These are phyloP conservation scores for Temnothorax unifasciatus DNA, from an alignment of 2,888 invertebrate genomes.

Conservation along the genomic window DNA sequence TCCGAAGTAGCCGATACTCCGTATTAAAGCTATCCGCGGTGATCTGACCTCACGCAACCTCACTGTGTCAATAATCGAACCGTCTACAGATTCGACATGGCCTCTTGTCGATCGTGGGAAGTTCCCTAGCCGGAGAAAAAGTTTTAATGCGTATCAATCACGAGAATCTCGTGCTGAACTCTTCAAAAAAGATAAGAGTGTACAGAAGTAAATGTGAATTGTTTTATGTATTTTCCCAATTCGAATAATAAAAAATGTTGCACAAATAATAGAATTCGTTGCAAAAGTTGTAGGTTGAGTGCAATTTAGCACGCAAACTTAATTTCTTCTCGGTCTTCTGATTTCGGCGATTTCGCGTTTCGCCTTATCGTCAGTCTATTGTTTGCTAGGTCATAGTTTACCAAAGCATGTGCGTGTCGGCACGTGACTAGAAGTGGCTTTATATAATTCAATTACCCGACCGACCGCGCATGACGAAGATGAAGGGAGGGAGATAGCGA, in stretches of 20 bases:
- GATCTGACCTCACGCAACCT: conserved; percentile 39
- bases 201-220: not conserved
- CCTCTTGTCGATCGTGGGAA: conserved; percentile 68
- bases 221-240: not conserved
- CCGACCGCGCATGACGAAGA: conserved; percentile 59
- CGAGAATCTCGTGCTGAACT: not conserved
- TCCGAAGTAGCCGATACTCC: conserved; percentile 73
- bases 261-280: not conserved
- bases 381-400: conserved; percentile 73
- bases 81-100: conserved; percentile 63
- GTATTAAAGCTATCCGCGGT: conserved; percentile 45
- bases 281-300: not conserved
- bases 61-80: conserved; percentile 43
- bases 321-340: conserved; percentile 47
- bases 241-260: not conserved
- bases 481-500: conserved; percentile 41
- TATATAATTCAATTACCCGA: conserved; percentile 78
- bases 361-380: conserved; percentile 72
- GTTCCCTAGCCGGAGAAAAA: not conserved
- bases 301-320: not conserved
- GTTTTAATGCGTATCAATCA: not conserved
- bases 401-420: conserved; percentile 71
- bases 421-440: conserved; percentile 77
- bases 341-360: conserved; percentile 56
- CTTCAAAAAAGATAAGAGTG: not conserved